Percentiles rank a stretch among this genome's conserved stretches.
Conservation (phyloP, 2,113 vertebrate genomes). For the Platysternon megacephalum region DNA sequence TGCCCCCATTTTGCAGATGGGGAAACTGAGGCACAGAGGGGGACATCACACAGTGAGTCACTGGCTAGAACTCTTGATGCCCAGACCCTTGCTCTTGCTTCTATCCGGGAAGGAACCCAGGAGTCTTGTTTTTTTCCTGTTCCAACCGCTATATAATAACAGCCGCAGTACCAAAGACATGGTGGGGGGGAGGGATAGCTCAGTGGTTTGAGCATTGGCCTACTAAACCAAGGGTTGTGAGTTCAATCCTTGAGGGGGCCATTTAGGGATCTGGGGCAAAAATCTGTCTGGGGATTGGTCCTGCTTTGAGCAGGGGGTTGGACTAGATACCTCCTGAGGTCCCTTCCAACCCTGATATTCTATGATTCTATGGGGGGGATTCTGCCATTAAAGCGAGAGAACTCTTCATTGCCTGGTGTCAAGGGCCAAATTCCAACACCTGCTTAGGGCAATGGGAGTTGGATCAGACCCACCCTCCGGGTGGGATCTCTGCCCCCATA, state of each 20-base stretch:
- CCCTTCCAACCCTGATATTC: no score
- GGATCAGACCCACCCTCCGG: background rate
- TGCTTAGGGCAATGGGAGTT: background rate
- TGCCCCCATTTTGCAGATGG: background rate
- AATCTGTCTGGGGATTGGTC: no score
- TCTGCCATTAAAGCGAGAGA: background rate
- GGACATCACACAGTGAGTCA: background rate
- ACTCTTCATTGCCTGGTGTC: background rate
- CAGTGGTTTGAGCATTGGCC: no score
- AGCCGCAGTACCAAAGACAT: background rate
- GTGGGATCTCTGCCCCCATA: background rate
- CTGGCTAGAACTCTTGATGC: background rate
- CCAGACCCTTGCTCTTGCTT: background rate
- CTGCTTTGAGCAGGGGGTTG: no score
- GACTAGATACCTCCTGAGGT: no score
- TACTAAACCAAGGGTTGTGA: no score
- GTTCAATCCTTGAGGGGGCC: no score
- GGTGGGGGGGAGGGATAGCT: no score
- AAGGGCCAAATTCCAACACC: background rate
- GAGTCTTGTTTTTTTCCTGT: background rate
- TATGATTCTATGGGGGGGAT: no score
- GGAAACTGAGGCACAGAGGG: background rate
- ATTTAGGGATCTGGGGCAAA: no score
- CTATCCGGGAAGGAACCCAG: background rate
- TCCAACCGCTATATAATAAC: background rate